A percentile compares a stretch with the other conserved stretches of the same genome.
phyloP scores from a whole-genome alignment of 2,888 invertebrate species.

The Ornithoptera priamus region DNA sequence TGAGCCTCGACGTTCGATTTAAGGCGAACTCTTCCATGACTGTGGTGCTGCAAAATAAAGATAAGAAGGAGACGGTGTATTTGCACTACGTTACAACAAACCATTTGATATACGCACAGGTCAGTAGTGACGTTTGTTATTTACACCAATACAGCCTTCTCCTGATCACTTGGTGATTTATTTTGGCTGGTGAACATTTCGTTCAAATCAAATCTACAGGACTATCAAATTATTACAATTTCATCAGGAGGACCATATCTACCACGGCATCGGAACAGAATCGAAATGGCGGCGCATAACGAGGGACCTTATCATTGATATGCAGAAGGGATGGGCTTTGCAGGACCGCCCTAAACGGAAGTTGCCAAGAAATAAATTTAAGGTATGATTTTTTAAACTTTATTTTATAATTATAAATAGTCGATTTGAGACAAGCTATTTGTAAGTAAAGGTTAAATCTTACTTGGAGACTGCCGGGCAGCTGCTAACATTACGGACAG shows the following conservation, averaged over 20 bases:
- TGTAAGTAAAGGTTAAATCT: too few relatives aligned
- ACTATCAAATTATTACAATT: background rate
- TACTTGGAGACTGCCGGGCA: too few relatives aligned
- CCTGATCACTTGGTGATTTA: too few relatives aligned
- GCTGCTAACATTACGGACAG: too few relatives aligned
- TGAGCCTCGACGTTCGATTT: constrained; percentile 86
- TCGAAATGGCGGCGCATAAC: constrained; percentile 89
- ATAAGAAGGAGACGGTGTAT: constrained; percentile 87
- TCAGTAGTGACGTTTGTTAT: constrained; percentile 50
- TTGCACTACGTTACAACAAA: constrained; percentile 91
- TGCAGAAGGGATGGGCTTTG: constrained; percentile 91
- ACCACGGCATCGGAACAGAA: constrained; percentile 88
- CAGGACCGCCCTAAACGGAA: constrained; percentile 85
- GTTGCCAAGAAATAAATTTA: constrained; percentile 85
- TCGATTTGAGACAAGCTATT: too few relatives aligned
- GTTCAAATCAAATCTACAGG: too few relatives aligned
- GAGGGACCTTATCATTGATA: constrained; percentile 92
- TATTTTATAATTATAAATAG: too few relatives aligned
- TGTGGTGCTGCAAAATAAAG: constrained; percentile 86
- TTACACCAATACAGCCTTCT: too few relatives aligned
- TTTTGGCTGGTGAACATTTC: too few relatives aligned
- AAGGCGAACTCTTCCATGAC: constrained; percentile 90
- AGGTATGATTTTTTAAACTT: constrained; percentile 60
- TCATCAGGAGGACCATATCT: constrained; percentile 86
- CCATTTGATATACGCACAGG: constrained; percentile 86